Percentiles rank a stretch among this genome's conserved stretches.
These are phyloP conservation scores for Rallus crepitans DNA, from an alignment of 2,797 vertebrate genomes.

Conservation along the genomic window DNA sequence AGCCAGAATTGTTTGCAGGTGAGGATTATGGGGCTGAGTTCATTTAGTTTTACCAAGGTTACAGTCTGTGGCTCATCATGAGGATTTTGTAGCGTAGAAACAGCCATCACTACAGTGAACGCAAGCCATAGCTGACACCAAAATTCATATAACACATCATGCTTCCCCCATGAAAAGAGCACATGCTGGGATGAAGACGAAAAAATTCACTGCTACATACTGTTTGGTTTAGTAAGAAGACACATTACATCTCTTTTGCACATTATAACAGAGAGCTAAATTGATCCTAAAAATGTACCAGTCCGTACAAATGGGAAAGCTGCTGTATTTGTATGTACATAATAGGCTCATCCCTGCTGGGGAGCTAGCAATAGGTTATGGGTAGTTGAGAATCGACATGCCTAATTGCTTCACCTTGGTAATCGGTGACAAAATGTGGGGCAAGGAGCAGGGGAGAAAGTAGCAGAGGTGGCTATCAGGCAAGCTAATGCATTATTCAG, in stretches of 20 bases:
- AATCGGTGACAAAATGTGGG: conserved; percentile 10
- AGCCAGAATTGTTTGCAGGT: not conserved
- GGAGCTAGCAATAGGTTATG: conserved; percentile 43
- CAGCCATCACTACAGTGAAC: not conserved
- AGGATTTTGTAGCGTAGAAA: not conserved
- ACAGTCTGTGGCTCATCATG: not conserved
- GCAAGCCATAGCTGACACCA: not conserved
- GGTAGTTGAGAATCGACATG: conserved; percentile 49
- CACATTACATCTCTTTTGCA: not conserved
- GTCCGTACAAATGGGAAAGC: not conserved
- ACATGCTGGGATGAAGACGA: not conserved
- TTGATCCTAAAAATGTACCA: conserved; percentile 22
- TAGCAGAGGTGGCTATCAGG: not conserved
- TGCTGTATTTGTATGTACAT: not conserved
- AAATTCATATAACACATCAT: not conserved
- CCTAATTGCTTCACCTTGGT: conserved; percentile 53
- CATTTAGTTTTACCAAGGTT: not conserved
- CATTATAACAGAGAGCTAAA: conserved; percentile 2
- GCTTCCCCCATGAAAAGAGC: not conserved
- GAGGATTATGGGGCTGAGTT: not conserved
- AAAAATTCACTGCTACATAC: not conserved
- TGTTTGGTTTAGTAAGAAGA: conserved; percentile 20
- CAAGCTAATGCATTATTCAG: conserved; percentile 43
- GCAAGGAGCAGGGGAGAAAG: not conserved
- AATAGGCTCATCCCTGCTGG: conserved; percentile 45